phyloP scores from a whole-genome alignment of 2,797 vertebrate genomes.

The Pipistrellus nathusii region DNA sequence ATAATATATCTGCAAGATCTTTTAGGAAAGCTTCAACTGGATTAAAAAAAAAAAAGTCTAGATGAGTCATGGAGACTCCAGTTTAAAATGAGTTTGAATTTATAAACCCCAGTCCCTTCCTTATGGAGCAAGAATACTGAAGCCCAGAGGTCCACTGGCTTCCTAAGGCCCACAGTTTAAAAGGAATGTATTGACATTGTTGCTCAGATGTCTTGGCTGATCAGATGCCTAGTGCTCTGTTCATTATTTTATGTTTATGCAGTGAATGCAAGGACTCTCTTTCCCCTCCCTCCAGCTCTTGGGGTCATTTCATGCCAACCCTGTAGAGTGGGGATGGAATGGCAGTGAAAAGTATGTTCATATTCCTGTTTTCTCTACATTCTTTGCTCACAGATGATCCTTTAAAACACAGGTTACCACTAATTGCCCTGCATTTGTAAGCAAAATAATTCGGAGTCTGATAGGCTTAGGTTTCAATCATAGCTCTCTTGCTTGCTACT shows the following conservation, averaged over 20 bases:
- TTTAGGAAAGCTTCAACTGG: conserved; percentile 63
- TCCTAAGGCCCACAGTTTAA: background rate
- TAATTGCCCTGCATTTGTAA: background rate
- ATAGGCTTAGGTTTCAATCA: background rate
- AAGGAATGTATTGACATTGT: background rate
- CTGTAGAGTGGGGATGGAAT: background rate
- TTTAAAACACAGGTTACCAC: background rate
- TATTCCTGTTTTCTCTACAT: background rate
- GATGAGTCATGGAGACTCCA: conserved; percentile 56
- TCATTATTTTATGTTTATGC: background rate
- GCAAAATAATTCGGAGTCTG: background rate
- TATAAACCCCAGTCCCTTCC: conserved; percentile 21
- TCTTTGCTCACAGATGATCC: background rate
- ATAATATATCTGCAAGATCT: conserved; percentile 63
- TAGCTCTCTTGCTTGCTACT: background rate
- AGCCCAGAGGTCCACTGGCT: background rate
- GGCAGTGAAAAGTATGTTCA: background rate
- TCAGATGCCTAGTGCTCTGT: background rate
- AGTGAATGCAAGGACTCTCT: background rate
- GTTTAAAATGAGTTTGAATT: conserved; percentile 58
- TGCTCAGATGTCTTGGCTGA: background rate
- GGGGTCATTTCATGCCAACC: background rate
- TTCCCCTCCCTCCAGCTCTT: background rate
- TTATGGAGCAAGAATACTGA: background rate
- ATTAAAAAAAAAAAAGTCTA: conserved; percentile 36